Base-by-base conservation (phyloP, 2,113 vertebrate genomes). In the Tragelaphus imberbis region DNA sequence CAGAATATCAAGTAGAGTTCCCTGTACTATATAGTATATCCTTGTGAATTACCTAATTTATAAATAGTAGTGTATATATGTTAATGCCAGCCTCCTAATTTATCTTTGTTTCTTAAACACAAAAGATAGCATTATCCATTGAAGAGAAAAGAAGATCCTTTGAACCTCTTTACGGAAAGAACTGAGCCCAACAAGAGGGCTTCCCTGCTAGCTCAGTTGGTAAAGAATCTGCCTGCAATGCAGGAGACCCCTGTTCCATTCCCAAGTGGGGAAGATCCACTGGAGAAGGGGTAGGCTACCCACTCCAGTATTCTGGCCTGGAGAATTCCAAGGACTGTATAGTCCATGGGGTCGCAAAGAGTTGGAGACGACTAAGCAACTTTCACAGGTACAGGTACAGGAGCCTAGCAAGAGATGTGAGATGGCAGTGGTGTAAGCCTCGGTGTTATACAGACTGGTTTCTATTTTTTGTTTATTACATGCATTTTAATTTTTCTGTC, bases 361-460 rank as follows among this genome's bases (percentile, higher is more conserved):
- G 68, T 23, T 2, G 0, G 68, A 40, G 68, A 40, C 2, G 2
- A 40, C n/a, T 71, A 36, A 11, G n/a, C 10, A 1, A 40, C 19
- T 40, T 71, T 65, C 30, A 65, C 30, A 65, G 63, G 68, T 11
- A 71, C 65, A 71, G 65, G 17, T 36, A 23, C 5, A 23, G 5
- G 36, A 75, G 21, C n/a, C n/a, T 36, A 75, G 68, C 36, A 75
- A 40, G 68, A 75, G 68, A 75, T 25, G 40, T n/a, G 14, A 33
- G 27, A 28, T 16, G 19, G 14, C 33, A 23, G 1, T 36, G 59
- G 25, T 27, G 7, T 15, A 58, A 3, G 16, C 47, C 53, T 84
- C 10, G 33, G 68, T n/a, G 15, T 55, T 40, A 13, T 36, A 65
- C 6, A 40, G 11, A 59, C 25, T 36, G 3, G 28, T n/a, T 87